A percentile compares a stretch with the other conserved stretches of the same genome.
phyloP scores from a whole-genome alignment of 1,140 invertebrate genomes.

The Panulirus ornatus region DNA sequence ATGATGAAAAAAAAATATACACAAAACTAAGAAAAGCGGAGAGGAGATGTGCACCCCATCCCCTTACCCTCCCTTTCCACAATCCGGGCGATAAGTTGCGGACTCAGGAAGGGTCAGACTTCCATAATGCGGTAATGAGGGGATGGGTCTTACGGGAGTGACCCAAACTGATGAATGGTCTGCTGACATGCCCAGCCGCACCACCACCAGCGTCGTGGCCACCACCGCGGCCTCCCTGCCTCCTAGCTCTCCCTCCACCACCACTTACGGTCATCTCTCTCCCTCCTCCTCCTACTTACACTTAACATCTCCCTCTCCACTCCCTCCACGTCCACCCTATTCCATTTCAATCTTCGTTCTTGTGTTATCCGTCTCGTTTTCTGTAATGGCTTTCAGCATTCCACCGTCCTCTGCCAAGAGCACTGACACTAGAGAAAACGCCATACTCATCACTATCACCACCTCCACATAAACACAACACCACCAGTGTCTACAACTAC shows the following conservation, averaged over 20 bases:
- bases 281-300: conserved; percentile 1
- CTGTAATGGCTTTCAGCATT: neutral
- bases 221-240: neutral
- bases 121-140: conserved; percentile 54
- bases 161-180: conserved; percentile 51
- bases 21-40: neutral
- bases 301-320: neutral
- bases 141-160: conserved; percentile 53
- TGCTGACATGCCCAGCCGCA: conserved; percentile 48
- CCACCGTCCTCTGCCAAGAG: no score
- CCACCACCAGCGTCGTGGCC: neutral
- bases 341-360: no score
- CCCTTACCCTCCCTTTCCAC: neutral
- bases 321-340: neutral
- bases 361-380: no score
- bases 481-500: no score
- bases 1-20: neutral
- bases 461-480: neutral
- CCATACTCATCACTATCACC: neutral
- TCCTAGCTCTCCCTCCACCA: neutral
- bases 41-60: neutral
- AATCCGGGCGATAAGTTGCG: conserved; percentile 6
- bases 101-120: conserved; percentile 33
- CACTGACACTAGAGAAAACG: neutral
- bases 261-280: neutral